Conservation (phyloP, 2,888 invertebrate genomes). For the Pharmacophagus antenor region DNA sequence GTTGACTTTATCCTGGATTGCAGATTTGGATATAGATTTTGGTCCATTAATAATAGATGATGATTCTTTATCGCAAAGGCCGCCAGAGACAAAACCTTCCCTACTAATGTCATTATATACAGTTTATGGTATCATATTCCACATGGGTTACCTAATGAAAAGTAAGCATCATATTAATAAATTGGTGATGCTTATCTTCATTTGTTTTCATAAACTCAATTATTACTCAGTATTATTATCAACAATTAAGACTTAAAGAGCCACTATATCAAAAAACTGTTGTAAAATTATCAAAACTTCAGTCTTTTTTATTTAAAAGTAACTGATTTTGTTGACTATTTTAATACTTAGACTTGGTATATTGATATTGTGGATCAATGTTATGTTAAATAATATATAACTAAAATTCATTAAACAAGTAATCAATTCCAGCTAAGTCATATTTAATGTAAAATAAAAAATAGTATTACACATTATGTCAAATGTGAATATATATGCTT, state of each 20-base stretch:
- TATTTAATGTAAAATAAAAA: background rate
- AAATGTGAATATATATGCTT: background rate
- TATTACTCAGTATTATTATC: background rate
- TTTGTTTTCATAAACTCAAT: slow-evolving; percentile 12
- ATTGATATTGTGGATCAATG: background rate
- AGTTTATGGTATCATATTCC: slow-evolving; percentile 74
- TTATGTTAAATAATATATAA: background rate
- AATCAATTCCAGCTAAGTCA: background rate
- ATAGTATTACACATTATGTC: background rate
- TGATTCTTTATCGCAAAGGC: slow-evolving; percentile 52
- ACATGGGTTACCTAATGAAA: slow-evolving; percentile 73
- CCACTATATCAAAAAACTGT: background rate
- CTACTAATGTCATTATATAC: slow-evolving; percentile 74
- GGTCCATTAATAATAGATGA: slow-evolving; percentile 66
- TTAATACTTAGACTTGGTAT: background rate
- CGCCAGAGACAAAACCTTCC: slow-evolving; percentile 56
- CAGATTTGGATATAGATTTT: slow-evolving; percentile 76
- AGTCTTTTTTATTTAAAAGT: too few species aligned
- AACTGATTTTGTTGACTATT: background rate
- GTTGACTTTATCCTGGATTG: slow-evolving; percentile 48
- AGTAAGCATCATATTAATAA: slow-evolving; percentile 70
- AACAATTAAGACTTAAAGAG: slow-evolving; percentile 1
- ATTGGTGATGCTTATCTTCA: slow-evolving; percentile 41
- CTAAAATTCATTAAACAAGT: background rate
- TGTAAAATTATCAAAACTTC: too few species aligned